Evolutionary conservation across 2,888 invertebrate species (phyloP).

Genomic region (Odontocolon sp.): DNA sequence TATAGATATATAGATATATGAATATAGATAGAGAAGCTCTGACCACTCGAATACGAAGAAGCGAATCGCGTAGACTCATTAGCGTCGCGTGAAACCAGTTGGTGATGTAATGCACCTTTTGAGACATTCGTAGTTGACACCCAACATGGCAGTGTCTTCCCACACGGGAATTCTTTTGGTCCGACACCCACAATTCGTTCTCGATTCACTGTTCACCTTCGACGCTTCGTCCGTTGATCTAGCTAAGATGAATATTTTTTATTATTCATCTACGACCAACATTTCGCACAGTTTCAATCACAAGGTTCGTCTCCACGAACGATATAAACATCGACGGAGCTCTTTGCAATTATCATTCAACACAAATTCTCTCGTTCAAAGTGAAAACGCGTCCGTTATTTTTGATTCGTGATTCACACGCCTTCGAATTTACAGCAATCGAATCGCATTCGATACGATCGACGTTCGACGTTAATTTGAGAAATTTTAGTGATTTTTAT

Average conservation of each 20-base stretch:
- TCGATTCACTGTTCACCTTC: slow-evolving; percentile 60
- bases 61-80: slow-evolving; percentile 47
- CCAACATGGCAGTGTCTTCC: slow-evolving; percentile 73
- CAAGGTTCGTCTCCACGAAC: slow-evolving; percentile 65
- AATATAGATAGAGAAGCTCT: slow-evolving; percentile 9
- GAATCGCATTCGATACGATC: background rate
- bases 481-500: background rate
- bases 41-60: slow-evolving; percentile 41
- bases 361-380: slow-evolving; percentile 10
- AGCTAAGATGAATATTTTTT: slow-evolving; percentile 72
- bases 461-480: too few relatives aligned
- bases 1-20: background rate
- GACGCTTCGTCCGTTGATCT: slow-evolving; percentile 53
- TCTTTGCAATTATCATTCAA: slow-evolving; percentile 9
- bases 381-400: slow-evolving; percentile 1
- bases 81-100: slow-evolving; percentile 73
- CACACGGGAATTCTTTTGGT: slow-evolving; percentile 65
- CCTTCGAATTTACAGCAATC: slow-evolving; percentile 21
- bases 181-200: slow-evolving; percentile 62
- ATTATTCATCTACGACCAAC: slow-evolving; percentile 57
- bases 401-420: slow-evolving; percentile 14
- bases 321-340: slow-evolving; percentile 20
- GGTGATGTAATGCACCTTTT: slow-evolving; percentile 78
- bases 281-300: slow-evolving; percentile 65
- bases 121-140: slow-evolving; percentile 70